Evolutionary conservation across 2,888 invertebrate species (phyloP), one percentile per base, ranked within the genome.

Genomic region (Mythimna lalbum): DNA sequence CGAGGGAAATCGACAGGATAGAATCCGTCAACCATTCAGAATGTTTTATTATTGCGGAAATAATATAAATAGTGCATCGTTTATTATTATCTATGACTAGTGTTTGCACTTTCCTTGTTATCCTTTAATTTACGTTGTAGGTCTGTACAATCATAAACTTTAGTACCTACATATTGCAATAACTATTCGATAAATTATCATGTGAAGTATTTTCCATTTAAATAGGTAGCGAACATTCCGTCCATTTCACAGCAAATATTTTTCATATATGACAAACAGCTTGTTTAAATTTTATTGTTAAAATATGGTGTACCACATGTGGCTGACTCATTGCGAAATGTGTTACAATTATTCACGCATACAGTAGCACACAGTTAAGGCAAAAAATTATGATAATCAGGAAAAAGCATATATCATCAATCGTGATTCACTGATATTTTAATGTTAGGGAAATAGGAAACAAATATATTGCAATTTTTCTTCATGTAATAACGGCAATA

Each of bases 251-350:
- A 56, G 53, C 39, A 73, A 79, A 74, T 75, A 59, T 59, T 69
- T 68, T 72, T 23, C 69, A 71, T 56, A 17, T 63, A 47, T 12
- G 61, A 69, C 65, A 72, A 63, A 72, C 75, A 65, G 55, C 33
- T 71, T 69, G 73, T 77, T 73, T 49, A 65, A 74, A 76, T 76
- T 82, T 62, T 57, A 79, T 80, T 82, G 74, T 85, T 71, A 50
- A 73, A 78, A 69, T 80, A 43, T 75, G 55, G 60, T 63, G 53
- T 63, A 66, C 68, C 59, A 75, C 73, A 78, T 76, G 70, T 84
- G 23, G 23, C 50, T 84, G 85, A 83, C 31, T 84, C 85, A 86
- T 69, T 62, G 59, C 49, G 27, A 78, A 77, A 82, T 68, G 68
- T 62, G 72, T 69, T 76, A 63, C 59, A 69, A 74, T 82, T 73